Conservation (phyloP, 1,140 invertebrate species). For the Thaumetopoea pityocampa region DNA sequence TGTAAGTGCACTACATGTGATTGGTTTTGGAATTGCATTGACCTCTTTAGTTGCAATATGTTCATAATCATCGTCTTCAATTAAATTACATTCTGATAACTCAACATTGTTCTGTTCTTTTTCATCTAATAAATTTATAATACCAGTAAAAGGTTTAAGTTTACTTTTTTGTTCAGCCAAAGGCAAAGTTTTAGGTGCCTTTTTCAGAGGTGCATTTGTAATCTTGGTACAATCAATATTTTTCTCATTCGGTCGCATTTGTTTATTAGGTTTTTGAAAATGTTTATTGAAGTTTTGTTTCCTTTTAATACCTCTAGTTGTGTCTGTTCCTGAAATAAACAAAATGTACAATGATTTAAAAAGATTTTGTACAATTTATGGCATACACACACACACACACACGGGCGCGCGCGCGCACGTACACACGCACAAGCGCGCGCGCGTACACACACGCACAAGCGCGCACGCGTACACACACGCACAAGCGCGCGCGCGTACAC, state of each 20-base stretch:
- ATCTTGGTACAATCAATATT: conserved; percentile 1
- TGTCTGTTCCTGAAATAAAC: neutral
- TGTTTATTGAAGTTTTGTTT: conserved; percentile 8
- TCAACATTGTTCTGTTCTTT: conserved; percentile 25
- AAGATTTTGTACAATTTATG: too few species aligned
- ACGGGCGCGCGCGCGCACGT: too few species aligned
- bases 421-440: too few species aligned
- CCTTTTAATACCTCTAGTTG: conserved; percentile 7
- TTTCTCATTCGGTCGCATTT: conserved; percentile 7
- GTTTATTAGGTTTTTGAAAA: conserved; percentile 7
- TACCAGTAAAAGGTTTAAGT: conserved; percentile 53
- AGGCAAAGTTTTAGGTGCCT: conserved; percentile 24
- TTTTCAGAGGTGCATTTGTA: conserved; percentile 20
- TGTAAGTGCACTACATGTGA: conserved; percentile 72
- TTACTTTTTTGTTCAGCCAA: conserved; percentile 24
- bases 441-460: too few species aligned
- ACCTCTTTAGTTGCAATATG: conserved; percentile 15
- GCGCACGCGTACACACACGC: too few species aligned
- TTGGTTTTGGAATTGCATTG: conserved; percentile 21
- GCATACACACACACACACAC: too few species aligned
- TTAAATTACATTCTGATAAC: conserved; percentile 17
- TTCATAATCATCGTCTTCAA: conserved; percentile 54
- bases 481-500: too few species aligned
- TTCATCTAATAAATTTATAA: conserved; percentile 37
- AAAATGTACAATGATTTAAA: too few species aligned